These are phyloP conservation scores for Zosterops hypoxanthus DNA, from an alignment of 2,113 vertebrate genomes.

Conservation along the genomic window DNA sequence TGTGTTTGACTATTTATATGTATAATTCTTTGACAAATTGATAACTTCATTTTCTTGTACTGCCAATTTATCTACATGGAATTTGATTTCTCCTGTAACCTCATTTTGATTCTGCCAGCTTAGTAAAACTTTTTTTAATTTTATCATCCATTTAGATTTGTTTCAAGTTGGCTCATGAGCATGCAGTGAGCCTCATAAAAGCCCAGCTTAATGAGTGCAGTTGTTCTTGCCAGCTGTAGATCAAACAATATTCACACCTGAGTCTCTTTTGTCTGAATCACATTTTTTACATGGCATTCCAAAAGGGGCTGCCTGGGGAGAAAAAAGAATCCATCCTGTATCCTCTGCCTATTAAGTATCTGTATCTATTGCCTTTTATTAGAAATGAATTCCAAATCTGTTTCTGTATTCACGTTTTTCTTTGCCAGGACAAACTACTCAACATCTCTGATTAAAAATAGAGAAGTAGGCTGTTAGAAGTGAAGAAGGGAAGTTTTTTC, in stretches of 20 bases:
- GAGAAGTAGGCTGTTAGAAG: constrained; percentile 41
- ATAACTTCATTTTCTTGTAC: neutral
- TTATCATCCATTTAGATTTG: neutral
- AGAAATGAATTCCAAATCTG: constrained; percentile 10
- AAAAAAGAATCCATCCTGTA: neutral
- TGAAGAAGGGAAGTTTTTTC: constrained; percentile 34
- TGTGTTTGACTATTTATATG: neutral
- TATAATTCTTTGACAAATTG: neutral
- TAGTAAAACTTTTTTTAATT: neutral
- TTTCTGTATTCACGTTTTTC: neutral
- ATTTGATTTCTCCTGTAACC: neutral
- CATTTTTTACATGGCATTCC: neutral
- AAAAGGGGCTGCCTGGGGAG: neutral
- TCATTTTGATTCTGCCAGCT: constrained; percentile 3
- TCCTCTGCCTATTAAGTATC: neutral
- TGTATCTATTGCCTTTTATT: neutral
- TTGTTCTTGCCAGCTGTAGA: neutral
- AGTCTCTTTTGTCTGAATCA: neutral
- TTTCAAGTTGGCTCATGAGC: neutral
- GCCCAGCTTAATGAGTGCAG: neutral
- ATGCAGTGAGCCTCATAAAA: neutral
- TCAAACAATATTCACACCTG: constrained; percentile 11
- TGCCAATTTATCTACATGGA: neutral
- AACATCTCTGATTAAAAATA: constrained; percentile 41
- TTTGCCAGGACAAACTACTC: constrained; percentile 21